Conservation (phyloP, 1,140 invertebrate genomes). For the Callitettix versicolor region DNA sequence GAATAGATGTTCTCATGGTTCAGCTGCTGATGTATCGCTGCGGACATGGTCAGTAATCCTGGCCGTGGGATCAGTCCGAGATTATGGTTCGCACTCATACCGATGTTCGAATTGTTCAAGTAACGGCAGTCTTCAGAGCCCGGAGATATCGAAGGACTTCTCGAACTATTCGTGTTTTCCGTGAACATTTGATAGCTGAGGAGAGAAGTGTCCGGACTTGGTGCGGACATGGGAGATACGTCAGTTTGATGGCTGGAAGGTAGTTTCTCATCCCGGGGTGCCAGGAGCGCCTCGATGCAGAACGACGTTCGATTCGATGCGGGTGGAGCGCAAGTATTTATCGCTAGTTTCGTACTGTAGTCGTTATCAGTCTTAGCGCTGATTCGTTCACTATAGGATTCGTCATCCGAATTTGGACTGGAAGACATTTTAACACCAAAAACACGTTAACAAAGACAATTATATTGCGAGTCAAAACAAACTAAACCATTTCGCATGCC, state of each 20-base stretch:
- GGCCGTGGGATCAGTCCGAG: neutral
- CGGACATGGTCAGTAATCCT: neutral
- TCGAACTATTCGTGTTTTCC: slow-evolving; percentile 14
- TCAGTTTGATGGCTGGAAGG: neutral
- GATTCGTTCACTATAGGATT: too few relatives aligned
- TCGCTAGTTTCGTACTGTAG: too few relatives aligned
- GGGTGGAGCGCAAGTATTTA: neutral
- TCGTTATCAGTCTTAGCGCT: too few relatives aligned
- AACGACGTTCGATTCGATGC: slow-evolving; percentile 38
- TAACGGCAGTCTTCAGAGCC: slow-evolving; percentile 32
- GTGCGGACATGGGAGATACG: neutral
- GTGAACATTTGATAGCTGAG: too few relatives aligned
- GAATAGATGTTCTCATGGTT: neutral
- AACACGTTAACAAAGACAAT: too few relatives aligned
- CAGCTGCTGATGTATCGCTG: slow-evolving; percentile 6
- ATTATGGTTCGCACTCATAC: slow-evolving; percentile 25
- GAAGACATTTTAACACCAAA: too few relatives aligned
- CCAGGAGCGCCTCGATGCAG: slow-evolving; percentile 55
- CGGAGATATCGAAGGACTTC: slow-evolving; percentile 35
- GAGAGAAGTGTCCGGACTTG: too few relatives aligned
- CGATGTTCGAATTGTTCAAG: slow-evolving; percentile 26
- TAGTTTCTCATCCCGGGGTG: slow-evolving; percentile 15
- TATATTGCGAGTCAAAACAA: too few relatives aligned
- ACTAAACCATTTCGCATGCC: too few relatives aligned
- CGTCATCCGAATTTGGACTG: too few relatives aligned